phyloP scores from a whole-genome alignment of 2,888 invertebrate genomes.

The Muschampia plurimacula region DNA sequence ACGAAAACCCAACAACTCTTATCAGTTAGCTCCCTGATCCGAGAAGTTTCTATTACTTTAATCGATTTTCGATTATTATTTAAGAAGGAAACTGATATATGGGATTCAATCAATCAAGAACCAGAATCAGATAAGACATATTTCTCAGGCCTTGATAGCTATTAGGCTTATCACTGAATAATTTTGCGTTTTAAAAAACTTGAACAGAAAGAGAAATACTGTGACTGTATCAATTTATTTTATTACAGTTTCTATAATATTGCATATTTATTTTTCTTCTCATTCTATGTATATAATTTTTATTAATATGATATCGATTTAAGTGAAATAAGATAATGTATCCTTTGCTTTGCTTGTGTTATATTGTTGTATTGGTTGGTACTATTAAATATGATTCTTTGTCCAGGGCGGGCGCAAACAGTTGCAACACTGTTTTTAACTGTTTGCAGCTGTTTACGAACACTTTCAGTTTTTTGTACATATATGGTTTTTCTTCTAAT shows the following conservation, averaged over 20 bases:
- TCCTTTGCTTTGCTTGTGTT: no score
- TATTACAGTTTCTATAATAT: background rate
- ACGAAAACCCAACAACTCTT: constrained; percentile 32
- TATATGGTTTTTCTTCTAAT: no score
- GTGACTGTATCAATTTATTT: background rate
- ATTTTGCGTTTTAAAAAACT: constrained; percentile 25
- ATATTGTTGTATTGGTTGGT: no score
- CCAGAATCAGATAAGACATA: constrained; percentile 28
- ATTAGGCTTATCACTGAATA: constrained; percentile 32
- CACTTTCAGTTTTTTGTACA: no score
- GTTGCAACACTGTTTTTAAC: no score
- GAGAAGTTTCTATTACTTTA: constrained; percentile 33
- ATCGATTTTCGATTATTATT: constrained; percentile 35
- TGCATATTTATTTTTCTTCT: background rate
- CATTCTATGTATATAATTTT: no score
- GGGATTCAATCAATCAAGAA: constrained; percentile 29
- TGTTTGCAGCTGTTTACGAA: no score
- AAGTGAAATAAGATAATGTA: no score
- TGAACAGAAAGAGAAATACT: background rate
- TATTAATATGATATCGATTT: no score
- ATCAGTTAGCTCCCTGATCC: constrained; percentile 33
- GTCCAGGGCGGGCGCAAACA: no score
- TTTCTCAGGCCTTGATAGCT: constrained; percentile 28
- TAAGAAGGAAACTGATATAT: constrained; percentile 26
- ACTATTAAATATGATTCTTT: no score